Base-by-base conservation (phyloP, 2,797 vertebrate species). In the Nannoperca obscura region DNA sequence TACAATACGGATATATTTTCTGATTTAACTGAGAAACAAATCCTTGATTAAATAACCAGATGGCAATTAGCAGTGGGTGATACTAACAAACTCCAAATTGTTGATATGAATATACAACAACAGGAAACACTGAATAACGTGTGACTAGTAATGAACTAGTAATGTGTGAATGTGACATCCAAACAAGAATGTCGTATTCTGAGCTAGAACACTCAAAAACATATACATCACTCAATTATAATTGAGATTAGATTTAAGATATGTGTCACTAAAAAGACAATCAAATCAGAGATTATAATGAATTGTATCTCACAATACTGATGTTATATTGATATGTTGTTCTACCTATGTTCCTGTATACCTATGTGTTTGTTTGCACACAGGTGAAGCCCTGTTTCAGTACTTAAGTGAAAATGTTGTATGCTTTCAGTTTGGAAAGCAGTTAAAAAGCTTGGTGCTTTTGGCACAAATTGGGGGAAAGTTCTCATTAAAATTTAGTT, bases 401-500 rank as follows among this genome's bases (percentile, higher is more conserved):
- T 13, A 50, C 49, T 71, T 63, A 49, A 30, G 57, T 58, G 50
- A 54, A 50, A 20, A 57, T 40, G 44, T 55, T 73, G 74, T 60
- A 69, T 62, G 64, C 74, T 70, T 86, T 86, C 82, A 76, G 72
- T 75, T 80, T 84, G 88, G 88, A 85, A 93, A 85, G 63, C 79
- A 80, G 88, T 91, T 91, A 73, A 92, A 91, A 91, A 88, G 85
- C 78, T 67, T 71, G 19, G 71, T 22, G 80, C 76, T 88, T 88
- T 89, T 93, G 91, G 92, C 90, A 91, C 81, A 84, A 84, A 85
- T 87, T 82, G 68, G 83, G 82, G 85, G 74, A 90, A 91, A 91
- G 88, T 91, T 94, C 91, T 93, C 90, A 93, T 94, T 93, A 94
- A 92, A 94, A 93, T 89, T 91, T 91, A 87, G 86, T 90, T 92